phyloP scores from a whole-genome alignment of 2,888 invertebrate species.

The Chymomyza amoena region DNA sequence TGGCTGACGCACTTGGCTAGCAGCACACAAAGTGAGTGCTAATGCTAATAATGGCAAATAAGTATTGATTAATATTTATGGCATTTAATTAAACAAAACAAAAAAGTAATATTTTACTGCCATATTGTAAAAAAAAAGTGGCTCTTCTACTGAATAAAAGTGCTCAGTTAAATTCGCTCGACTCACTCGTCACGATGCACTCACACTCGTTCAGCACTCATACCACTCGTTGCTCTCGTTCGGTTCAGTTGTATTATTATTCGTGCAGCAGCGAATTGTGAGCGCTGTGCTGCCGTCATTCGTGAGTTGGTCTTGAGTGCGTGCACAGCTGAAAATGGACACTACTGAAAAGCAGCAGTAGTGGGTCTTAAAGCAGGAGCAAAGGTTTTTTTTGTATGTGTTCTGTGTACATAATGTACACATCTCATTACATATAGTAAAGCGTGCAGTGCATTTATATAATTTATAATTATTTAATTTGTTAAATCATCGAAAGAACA shows the following conservation, averaged over 20 bases:
- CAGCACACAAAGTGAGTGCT: conserved; percentile 23
- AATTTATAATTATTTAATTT: neutral
- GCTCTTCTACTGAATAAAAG: neutral
- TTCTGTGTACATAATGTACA: conserved; percentile 22
- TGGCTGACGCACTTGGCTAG: neutral
- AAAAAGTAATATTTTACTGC: no score
- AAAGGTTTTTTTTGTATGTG: neutral
- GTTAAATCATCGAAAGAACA: neutral
- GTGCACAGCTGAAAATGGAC: conserved; percentile 52
- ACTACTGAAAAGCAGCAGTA: neutral
- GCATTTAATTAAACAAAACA: neutral
- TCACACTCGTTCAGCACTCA: conserved; percentile 23
- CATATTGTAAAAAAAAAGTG: no score
- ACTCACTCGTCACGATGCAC: conserved; percentile 28
- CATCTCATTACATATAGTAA: conserved; percentile 19
- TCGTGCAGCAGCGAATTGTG: neutral
- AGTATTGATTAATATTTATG: neutral
- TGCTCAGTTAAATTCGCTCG: conserved; percentile 23
- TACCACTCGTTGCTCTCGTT: conserved; percentile 4
- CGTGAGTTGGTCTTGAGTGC: conserved; percentile 71
- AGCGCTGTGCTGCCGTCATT: conserved; percentile 46
- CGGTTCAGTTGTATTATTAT: neutral
- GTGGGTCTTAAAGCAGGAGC: neutral
- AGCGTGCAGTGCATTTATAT: conserved; percentile 3
- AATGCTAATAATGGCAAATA: conserved; percentile 6